Evolutionary conservation across 2,113 vertebrate species (phyloP), one percentile per base, ranked within the genome.

Genomic region (Todiramphus saurophagus): DNA sequence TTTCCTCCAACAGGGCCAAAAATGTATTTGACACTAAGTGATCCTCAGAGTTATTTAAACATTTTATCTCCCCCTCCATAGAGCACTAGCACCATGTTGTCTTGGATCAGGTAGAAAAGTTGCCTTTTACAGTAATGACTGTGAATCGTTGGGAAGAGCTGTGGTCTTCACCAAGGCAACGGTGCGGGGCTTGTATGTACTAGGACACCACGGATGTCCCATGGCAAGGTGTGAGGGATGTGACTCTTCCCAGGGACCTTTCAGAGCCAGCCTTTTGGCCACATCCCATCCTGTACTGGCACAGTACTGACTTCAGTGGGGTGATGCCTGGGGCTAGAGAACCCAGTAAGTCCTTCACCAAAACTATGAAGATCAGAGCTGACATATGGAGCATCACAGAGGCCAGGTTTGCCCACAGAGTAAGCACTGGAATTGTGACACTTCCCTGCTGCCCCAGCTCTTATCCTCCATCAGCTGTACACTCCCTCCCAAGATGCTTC

Each of bases 21-120:
- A 63, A 63, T 9, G 1, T 58, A 20, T 66, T 19, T 0, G 1
- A 68, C n/a, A 21, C 12, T n/a, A 58, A 69, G n/a, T n/a, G 60
- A 55, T 50, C 37, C 37, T 74, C 37, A 78, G 37, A 82, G 18
- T 13, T 90, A 35, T 48, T 44, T 81, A 43, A 82, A n/a, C 1
- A 20, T 63, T 77, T 82, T 67, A 8, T 35, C 8, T 55, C 72
- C 19, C 23, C 11, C 31, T 83, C 19, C 2, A 2, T 16, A 37
- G 27, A 87, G n/a, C 59, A 43, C 19, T n/a, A 24, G 31, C 25
- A 59, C 41, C 0, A 0, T 9, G 13, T 46, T 27, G 10, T 48
- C 55, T 56, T 60, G 80, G 28, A 77, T 63, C 30, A 59, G 19
- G 35, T 12, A 68, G 87, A 74, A 84, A 67, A 77, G 23, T 4